A percentile compares a stretch with the other conserved stretches of the same genome.
phyloP scores from a whole-genome alignment of 2,113 vertebrate species.

The Nycticorax nycticorax region DNA sequence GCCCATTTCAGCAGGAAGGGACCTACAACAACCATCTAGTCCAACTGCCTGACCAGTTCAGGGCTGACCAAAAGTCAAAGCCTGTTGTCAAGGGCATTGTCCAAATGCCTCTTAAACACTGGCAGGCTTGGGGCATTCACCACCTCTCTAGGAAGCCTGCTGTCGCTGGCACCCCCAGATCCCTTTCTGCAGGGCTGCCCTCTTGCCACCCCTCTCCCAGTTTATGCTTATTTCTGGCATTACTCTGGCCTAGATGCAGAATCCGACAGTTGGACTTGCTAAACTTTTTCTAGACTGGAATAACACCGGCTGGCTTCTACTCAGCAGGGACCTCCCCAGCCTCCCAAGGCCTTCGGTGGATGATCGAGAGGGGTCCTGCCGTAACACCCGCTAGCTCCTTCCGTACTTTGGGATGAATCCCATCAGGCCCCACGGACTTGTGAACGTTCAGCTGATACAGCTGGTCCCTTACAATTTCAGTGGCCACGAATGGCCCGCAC shows the following conservation, averaged over 20 bases:
- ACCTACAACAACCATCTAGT: not conserved
- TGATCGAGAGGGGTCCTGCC: not conserved
- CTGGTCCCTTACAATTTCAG: not conserved
- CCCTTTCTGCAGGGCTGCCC: too few species aligned
- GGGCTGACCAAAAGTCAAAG: not conserved
- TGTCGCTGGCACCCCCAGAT: too few species aligned
- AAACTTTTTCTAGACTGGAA: not conserved
- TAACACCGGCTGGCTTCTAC: not conserved
- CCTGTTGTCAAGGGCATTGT: too few species aligned
- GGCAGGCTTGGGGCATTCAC: too few species aligned
- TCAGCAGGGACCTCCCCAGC: not conserved
- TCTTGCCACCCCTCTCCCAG: too few species aligned
- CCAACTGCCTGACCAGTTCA: not conserved
- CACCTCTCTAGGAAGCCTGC: not conserved
- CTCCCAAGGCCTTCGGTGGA: not conserved
- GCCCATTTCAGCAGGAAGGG: not conserved
- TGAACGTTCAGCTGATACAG: too few species aligned
- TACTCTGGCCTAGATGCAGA: too few species aligned
- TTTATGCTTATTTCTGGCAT: too few species aligned
- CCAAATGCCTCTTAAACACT: not conserved
- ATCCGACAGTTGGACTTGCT: too few species aligned
- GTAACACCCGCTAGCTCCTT: accelerated
- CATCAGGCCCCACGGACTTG: not conserved
- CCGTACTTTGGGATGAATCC: not conserved
- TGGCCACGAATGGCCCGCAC: not conserved